Conservation (phyloP, 92 coral and sea anemone species). For the Actinernus sp. region DNA sequence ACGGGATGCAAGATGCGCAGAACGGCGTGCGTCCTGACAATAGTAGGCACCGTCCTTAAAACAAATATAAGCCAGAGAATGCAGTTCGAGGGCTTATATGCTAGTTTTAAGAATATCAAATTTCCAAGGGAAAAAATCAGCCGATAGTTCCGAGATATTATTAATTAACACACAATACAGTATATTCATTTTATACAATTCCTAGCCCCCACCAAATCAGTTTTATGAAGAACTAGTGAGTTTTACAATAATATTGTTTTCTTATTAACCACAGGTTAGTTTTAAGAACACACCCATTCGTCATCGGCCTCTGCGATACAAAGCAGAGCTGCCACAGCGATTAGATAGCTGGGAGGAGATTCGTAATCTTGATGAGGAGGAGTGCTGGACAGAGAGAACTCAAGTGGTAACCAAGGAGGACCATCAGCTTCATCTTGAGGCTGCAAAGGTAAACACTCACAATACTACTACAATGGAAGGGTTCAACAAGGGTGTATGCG, state of each 20-base stretch:
- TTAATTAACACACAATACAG: no score
- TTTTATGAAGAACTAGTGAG: no score
- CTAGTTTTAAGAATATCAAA: no score
- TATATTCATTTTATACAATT: background rate
- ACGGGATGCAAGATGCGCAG: no score
- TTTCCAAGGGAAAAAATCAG: no score
- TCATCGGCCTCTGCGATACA: slow-evolving; percentile 53
- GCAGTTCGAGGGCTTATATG: no score
- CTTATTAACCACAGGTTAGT: slow-evolving; percentile 47
- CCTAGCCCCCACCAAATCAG: background rate
- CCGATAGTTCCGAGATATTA: no score
- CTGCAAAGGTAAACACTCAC: slow-evolving; percentile 69
- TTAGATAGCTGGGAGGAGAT: slow-evolving; percentile 82
- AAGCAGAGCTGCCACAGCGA: slow-evolving; percentile 27
- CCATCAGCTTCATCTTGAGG: slow-evolving; percentile 68
- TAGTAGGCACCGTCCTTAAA: no score
- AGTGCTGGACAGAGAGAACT: slow-evolving; percentile 95
- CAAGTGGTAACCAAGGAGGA: slow-evolving; percentile 94
- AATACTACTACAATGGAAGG: no score
- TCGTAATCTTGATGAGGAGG: slow-evolving; percentile 91
- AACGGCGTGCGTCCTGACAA: no score
- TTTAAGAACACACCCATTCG: slow-evolving; percentile 85
- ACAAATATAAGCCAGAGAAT: no score
- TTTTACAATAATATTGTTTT: background rate
- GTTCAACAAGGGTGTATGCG: no score